Base-by-base conservation (phyloP, 2,888 invertebrate genomes). In the Caenorhabditis parvicauda region DNA sequence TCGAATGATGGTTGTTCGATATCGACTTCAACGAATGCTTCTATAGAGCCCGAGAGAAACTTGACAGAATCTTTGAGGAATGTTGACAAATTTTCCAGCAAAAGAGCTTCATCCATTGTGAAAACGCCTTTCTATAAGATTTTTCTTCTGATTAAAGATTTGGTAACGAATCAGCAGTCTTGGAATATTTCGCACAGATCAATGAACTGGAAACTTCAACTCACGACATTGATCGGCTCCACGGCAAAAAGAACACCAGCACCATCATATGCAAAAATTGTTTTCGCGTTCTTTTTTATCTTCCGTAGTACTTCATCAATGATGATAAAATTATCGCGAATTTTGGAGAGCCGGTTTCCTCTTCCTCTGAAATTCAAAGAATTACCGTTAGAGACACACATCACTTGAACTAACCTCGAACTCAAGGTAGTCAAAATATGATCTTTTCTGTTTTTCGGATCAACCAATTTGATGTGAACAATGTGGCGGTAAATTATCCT, bases 351-450 rank as follows among this genome's bases (percentile, higher is more conserved):
- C 5, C 62, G 62, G 41, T 52, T 58, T 44, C 62, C 62, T 22
- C 62, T 50, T 1, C 62, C 62, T 12, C 61, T 57, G 45, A 44
- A 54, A 47, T 27, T 12, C n/a, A 12, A 12, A 12, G 9, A 12
- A 12, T 27, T 19, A 38, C 1, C 21, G 2, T 5, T 22, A 12
- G 1, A n/a, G 17, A 35, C 9, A 12, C 7, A 14, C n/a, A 12
- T 38, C 25, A 25, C n/a, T n/a, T n/a, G 24, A 24, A 17, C 2
- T 9, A 3, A 37, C 42, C 52, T 38, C 9, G 57, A 19, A 25
- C 57, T 57, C 56, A 61, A 54, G 0, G 61, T 61, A 4, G 61
- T 56, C 5, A 61, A 39, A 28, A 61, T 61, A 24, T 54, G 54
- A 9, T 61, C 61, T 22, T 56, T 61, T 14, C 45, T 54, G 14